These are phyloP conservation scores for Resseliella maxima DNA, from an alignment of 2,888 invertebrate genomes.

Conservation along the genomic window DNA sequence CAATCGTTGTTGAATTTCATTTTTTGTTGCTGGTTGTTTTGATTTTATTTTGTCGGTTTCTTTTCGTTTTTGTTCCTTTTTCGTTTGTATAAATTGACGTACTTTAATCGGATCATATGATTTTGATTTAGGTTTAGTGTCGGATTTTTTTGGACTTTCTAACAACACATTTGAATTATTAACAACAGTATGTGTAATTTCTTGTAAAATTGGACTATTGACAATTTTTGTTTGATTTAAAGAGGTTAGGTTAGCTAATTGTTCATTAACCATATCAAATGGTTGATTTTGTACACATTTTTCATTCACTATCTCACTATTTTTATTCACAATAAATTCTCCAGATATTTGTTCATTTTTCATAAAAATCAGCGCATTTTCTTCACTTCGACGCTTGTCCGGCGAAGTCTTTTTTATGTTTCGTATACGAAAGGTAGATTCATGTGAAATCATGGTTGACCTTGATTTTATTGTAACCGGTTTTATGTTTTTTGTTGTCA, in stretches of 20 bases:
- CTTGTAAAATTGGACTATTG: conserved; percentile 12
- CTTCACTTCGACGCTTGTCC: not conserved
- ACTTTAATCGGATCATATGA: conserved; percentile 70
- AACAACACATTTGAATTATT: not conserved
- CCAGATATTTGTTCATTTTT: not conserved
- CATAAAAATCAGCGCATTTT: not conserved
- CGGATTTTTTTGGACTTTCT: not conserved
- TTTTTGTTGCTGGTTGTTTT: conserved; percentile 64
- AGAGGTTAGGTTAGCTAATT: not conserved
- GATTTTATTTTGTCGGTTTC: conserved; percentile 64
- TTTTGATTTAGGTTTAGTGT: conserved; percentile 60
- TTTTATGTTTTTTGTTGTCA: conserved; percentile 27
- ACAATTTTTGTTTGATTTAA: not conserved
- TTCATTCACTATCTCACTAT: conserved; percentile 60
- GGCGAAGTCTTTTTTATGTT: not conserved
- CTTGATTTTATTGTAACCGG: conserved; percentile 8
- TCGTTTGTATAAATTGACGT: conserved; percentile 70
- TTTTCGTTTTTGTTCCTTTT: conserved; percentile 69
- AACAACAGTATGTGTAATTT: not conserved
- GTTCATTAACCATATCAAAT: not conserved
- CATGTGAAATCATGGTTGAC: not conserved
- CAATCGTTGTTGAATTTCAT: conserved; percentile 68
- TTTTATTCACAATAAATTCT: conserved; percentile 52
- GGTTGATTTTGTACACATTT: not conserved
- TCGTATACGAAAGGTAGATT: conserved; percentile 21